These are phyloP conservation scores for Oligia latruncula DNA, from an alignment of 2,888 invertebrate genomes.

Conservation along the genomic window DNA sequence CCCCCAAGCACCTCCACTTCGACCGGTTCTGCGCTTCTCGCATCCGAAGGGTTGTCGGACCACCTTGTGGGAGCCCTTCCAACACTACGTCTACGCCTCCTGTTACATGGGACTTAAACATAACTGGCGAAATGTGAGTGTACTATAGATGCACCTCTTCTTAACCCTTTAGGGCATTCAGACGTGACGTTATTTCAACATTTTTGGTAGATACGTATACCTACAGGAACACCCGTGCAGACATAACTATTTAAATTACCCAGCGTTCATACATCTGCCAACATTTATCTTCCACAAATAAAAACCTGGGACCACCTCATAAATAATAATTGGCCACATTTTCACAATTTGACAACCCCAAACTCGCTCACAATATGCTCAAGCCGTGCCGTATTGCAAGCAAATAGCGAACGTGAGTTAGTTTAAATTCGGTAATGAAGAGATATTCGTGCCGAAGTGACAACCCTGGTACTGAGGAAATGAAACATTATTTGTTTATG, in stretches of 20 bases:
- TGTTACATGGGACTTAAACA: not conserved
- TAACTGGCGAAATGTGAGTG: not conserved
- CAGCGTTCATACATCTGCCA: conserved; percentile 1
- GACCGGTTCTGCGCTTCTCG: no score
- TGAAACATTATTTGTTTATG: conserved; percentile 52
- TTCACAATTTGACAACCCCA: conserved; percentile 43
- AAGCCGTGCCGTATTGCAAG: conserved; percentile 46
- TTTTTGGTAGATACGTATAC: not conserved
- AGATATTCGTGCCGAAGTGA: conserved; percentile 48
- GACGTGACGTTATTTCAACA: not conserved
- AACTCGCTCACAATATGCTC: conserved; percentile 45
- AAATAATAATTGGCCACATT: conserved; percentile 44
- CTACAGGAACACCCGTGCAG: no score
- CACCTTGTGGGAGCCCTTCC: no score
- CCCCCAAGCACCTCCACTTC: no score
- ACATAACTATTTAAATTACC: not conserved
- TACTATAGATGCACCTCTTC: not conserved
- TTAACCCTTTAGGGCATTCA: not conserved
- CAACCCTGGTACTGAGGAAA: conserved; percentile 36
- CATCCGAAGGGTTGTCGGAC: no score
- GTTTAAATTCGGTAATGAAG: conserved; percentile 64
- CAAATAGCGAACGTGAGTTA: conserved; percentile 55
- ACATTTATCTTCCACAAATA: conserved; percentile 30
- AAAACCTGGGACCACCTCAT: conserved; percentile 27
- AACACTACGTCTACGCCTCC: no score